Base-by-base conservation (phyloP, 1,140 invertebrate species). In the Sitobion miscanthi region DNA sequence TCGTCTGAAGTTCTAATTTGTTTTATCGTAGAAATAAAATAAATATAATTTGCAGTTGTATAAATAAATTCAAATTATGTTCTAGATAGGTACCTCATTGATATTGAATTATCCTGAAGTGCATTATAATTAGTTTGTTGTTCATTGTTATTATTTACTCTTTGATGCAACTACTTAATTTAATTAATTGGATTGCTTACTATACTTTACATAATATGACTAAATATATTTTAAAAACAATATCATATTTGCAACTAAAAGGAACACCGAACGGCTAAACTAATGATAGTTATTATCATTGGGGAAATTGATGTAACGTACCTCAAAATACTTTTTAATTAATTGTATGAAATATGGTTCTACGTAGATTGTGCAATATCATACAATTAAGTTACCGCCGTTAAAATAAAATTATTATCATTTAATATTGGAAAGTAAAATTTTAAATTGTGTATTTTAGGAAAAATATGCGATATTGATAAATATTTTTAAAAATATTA, bases 401-500 rank as follows among this genome's bases (percentile, higher is more conserved):
- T 77, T 77, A 6, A n/a, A 77, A 77, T 77, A 77, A 4, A 77
- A n/a, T 77, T 17, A 77, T 77, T 77, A 69, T 11, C n/a, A 77
- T 77, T 77, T 14, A 77, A 77, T n/a, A 77, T 77, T 77, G 62
- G 14, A n/a, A n/a, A 77, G n/a, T 69, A 69, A n/a, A 11, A 11
- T 77, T 77, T 7, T 35, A 20, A 77, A 20, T 77, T n/a, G 21
- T 77, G n/a, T n/a, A 77, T 77, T n/a, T 77, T 35, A n/a, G 30
- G 62, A 35, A n/a, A 77, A 77, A 62, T 1, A 30, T 62, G 9
- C 25, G 4, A 30, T 62, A 62, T n/a, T n/a, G 5, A n/a, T 35
- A 77, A 77, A 77, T 77, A 77, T 77, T 77, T 77, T 77, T 77
- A 17, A 17, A 77, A 77, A n/a, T 77, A 77, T n/a, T 77, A n/a